Evolutionary conservation across 2,888 invertebrate genomes (phyloP).

Genomic region (Luperina nickerlii): DNA sequence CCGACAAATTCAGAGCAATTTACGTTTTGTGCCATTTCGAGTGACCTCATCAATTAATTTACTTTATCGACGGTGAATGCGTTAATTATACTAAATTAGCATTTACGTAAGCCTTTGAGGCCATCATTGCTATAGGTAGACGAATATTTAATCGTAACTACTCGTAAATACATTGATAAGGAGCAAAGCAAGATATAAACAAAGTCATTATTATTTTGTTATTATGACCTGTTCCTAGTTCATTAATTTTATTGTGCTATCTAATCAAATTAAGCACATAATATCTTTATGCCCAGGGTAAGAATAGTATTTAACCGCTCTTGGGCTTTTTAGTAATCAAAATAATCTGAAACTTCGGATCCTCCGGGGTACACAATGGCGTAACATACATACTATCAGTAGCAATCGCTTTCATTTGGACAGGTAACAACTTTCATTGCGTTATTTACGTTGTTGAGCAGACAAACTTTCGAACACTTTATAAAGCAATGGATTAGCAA

Average conservation of each 20-base stretch:
- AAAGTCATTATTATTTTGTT: constrained; percentile 19
- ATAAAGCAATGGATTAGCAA: too few species aligned
- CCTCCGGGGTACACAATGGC: too few species aligned
- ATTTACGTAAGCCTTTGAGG: constrained; percentile 66
- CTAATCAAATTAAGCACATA: constrained; percentile 3
- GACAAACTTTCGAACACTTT: too few species aligned
- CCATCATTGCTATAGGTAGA: constrained; percentile 49
- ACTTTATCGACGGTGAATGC: constrained; percentile 79
- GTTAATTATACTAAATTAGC: constrained; percentile 79
- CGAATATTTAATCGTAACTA: constrained; percentile 26
- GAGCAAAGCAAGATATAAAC: constrained; percentile 10
- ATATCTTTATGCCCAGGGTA: neutral
- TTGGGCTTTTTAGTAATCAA: neutral
- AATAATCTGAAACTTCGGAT: too few species aligned
- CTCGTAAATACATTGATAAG: constrained; percentile 34
- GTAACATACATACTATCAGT: too few species aligned
- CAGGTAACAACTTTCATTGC: too few species aligned
- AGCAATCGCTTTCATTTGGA: too few species aligned
- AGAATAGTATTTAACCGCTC: too few species aligned
- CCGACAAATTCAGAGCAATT: constrained; percentile 79
- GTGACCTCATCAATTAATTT: constrained; percentile 86
- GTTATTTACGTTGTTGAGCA: too few species aligned
- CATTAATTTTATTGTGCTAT: neutral
- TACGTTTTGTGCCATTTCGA: constrained; percentile 76
- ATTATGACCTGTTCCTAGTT: constrained; percentile 1